These are phyloP conservation scores for Urechis unicinctus DNA, from an alignment of 2,888 invertebrate genomes.

Conservation along the genomic window DNA sequence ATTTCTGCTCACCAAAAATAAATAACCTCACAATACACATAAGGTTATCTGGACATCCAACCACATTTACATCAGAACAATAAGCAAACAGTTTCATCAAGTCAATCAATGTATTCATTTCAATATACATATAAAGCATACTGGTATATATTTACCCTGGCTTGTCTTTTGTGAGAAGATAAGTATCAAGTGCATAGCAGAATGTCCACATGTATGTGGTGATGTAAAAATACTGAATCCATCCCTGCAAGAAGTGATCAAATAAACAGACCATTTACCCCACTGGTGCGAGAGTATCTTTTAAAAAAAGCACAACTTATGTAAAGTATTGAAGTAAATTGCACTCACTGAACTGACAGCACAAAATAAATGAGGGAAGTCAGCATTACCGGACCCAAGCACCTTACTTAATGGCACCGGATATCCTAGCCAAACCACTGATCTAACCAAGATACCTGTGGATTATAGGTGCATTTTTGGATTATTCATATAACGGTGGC, in stretches of 20 bases:
- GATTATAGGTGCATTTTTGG: not conserved
- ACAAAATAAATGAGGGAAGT: not conserved
- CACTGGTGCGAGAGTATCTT: too few species aligned
- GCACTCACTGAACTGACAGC: not conserved
- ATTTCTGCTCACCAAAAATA: too few species aligned
- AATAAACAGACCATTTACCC: too few species aligned
- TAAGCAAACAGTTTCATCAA: too few species aligned
- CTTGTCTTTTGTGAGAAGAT: not conserved
- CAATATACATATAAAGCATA: not conserved
- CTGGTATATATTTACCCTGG: not conserved
- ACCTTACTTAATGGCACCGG: not conserved
- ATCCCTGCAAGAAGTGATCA: constrained; percentile 6
- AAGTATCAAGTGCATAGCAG: not conserved
- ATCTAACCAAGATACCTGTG: not conserved
- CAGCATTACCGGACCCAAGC: not conserved
- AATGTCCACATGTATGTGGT: constrained; percentile 5
- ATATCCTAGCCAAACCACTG: not conserved
- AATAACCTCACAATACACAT: too few species aligned
- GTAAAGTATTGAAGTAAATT: too few species aligned
- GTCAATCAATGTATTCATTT: too few species aligned
- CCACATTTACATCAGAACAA: too few species aligned
- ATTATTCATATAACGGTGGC: too few species aligned
- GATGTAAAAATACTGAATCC: constrained; percentile 4
- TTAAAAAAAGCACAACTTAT: too few species aligned
- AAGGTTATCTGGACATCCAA: too few species aligned